Percentiles rank a stretch among this genome's conserved stretches.
Evolutionary conservation across 2,113 vertebrate species (phyloP).

Genomic region (Larimichthys crocea): DNA sequence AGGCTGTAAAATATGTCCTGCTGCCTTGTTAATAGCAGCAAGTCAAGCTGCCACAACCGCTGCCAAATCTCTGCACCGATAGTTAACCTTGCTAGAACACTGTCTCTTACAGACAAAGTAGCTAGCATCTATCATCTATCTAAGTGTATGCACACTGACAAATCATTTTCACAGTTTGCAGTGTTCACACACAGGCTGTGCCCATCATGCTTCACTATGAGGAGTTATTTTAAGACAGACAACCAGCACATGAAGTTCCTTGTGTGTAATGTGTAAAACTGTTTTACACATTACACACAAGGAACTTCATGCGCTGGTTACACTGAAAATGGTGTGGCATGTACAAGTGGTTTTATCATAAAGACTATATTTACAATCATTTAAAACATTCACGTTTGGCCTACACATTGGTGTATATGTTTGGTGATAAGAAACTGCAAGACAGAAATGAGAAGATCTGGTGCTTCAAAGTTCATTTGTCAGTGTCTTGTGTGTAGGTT

Average conservation of each 20-base stretch:
- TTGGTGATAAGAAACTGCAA: too few species aligned
- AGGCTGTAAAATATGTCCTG: conserved; percentile 28
- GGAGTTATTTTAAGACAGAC: neutral
- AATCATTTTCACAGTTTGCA: too few species aligned
- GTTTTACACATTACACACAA: neutral
- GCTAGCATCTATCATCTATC: neutral
- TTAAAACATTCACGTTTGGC: neutral
- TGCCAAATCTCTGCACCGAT: neutral
- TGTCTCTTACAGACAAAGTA: neutral
- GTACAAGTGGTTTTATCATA: neutral
- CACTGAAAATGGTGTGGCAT: neutral
- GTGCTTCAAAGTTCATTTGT: neutral
- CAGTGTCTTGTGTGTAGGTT: neutral
- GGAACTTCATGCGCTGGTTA: too few species aligned
- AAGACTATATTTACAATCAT: neutral
- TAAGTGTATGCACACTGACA: neutral
- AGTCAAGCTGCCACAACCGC: neutral
- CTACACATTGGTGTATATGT: neutral
- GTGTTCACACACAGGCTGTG: neutral
- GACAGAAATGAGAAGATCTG: neutral
- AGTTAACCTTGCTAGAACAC: neutral
- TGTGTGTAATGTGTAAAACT: too few species aligned
- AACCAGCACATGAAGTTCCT: neutral
- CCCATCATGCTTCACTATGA: neutral
- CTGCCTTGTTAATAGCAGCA: conserved; percentile 18